A percentile compares a stretch with the other conserved stretches of the same genome.
phyloP scores from a whole-genome alignment of 2,888 invertebrate species.

The Hypselothyrea guttata region DNA sequence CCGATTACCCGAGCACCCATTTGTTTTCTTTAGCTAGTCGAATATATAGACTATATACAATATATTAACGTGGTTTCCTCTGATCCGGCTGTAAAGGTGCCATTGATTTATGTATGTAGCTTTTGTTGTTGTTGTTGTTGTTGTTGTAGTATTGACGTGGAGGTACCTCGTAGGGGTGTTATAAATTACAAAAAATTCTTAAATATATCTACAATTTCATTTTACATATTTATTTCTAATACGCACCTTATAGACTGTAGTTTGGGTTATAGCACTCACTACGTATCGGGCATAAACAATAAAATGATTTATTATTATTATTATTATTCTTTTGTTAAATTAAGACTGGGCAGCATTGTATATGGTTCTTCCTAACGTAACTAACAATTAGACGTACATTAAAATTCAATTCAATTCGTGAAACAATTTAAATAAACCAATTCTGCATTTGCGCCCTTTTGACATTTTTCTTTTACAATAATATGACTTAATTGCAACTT shows the following conservation, averaged over 20 bases:
- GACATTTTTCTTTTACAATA: too few relatives aligned
- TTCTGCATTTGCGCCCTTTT: too few relatives aligned
- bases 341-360: conserved; percentile 58
- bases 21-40: conserved; percentile 17
- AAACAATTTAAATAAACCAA: too few relatives aligned
- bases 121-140: too few relatives aligned
- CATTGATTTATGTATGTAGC: too few relatives aligned
- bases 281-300: conserved; percentile 17
- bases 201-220: conserved; percentile 26
- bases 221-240: conserved; percentile 14
- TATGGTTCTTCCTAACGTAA: neutral
- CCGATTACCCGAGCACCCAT: conserved; percentile 40
- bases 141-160: too few relatives aligned
- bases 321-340: conserved; percentile 26
- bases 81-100: conserved; percentile 64
- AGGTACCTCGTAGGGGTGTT: conserved; percentile 5
- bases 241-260: conserved; percentile 11
- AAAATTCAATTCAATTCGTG: too few relatives aligned
- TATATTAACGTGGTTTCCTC: conserved; percentile 10
- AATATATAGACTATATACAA: conserved; percentile 11
- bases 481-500: too few relatives aligned
- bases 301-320: conserved; percentile 11
- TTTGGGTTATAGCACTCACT: conserved; percentile 16
- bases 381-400: too few relatives aligned
- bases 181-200: conserved; percentile 24